Percentiles rank a stretch among this genome's conserved stretches.
phyloP scores from a whole-genome alignment of 2,797 vertebrate species.

The Thunnus albacares region DNA sequence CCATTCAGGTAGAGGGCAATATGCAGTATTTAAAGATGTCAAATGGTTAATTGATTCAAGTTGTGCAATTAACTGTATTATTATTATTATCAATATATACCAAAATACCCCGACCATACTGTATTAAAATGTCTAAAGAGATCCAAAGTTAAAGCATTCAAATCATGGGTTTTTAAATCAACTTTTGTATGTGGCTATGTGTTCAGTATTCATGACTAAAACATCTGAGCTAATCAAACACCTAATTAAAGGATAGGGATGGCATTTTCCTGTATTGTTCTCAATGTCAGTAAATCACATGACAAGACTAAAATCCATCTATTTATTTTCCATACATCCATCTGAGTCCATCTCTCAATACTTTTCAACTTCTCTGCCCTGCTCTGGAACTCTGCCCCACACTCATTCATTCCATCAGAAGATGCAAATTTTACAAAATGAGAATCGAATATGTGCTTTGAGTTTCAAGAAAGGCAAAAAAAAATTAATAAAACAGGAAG shows the following conservation, averaged over 20 bases:
- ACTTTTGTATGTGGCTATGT: background rate
- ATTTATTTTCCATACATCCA: no score
- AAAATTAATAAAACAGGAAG: no score
- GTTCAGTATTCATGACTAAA: conserved; percentile 4
- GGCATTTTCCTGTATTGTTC: background rate
- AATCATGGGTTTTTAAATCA: background rate
- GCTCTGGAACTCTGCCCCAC: no score
- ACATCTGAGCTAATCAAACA: background rate
- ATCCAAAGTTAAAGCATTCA: no score
- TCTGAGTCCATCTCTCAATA: background rate
- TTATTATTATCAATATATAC: background rate
- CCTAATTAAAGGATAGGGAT: background rate
- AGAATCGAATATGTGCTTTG: no score
- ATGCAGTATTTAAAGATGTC: conserved; percentile 23
- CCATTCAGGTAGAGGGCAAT: conserved; percentile 25
- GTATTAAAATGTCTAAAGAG: background rate
- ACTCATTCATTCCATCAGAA: background rate
- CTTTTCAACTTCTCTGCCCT: background rate
- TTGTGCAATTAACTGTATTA: background rate
- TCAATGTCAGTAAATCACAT: background rate
- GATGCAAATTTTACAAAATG: background rate
- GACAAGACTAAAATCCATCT: background rate
- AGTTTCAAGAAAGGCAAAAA: no score
- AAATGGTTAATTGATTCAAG: conserved; percentile 38
- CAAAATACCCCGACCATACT: background rate